These are phyloP conservation scores for Erythrocercus mccallii DNA, from an alignment of 2,113 vertebrate genomes.

Conservation along the genomic window DNA sequence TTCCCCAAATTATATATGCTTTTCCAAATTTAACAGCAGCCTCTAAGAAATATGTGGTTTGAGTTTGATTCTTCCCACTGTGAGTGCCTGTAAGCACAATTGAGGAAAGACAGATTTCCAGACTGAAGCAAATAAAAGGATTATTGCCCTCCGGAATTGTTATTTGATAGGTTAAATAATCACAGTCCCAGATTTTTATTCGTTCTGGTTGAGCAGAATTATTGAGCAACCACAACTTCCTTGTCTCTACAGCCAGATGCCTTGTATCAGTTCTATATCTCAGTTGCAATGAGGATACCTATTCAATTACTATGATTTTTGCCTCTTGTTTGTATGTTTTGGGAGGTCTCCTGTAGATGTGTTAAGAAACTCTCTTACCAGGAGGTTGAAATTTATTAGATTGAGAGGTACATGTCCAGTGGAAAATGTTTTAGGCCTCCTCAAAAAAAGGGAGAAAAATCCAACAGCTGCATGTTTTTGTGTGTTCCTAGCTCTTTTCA, in stretches of 20 bases:
- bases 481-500: neutral
- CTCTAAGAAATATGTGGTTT: neutral
- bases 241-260: neutral
- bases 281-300: neutral
- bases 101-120: neutral
- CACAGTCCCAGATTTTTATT: neutral
- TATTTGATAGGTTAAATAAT: neutral
- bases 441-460: neutral
- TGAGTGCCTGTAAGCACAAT: neutral
- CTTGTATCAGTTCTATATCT: neutral
- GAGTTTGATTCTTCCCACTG: neutral
- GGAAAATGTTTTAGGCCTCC: neutral
- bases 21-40: conserved; percentile 13
- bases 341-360: neutral
- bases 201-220: neutral
- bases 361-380: neutral
- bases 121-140: neutral
- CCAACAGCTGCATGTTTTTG: neutral
- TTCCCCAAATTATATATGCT: neutral
- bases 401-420: neutral
- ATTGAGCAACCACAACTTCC: neutral
- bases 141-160: neutral
- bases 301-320: neutral
- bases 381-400: neutral
- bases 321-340: neutral